Base-by-base conservation (phyloP, 1,140 invertebrate genomes). In the Cyclargus thomasi region DNA sequence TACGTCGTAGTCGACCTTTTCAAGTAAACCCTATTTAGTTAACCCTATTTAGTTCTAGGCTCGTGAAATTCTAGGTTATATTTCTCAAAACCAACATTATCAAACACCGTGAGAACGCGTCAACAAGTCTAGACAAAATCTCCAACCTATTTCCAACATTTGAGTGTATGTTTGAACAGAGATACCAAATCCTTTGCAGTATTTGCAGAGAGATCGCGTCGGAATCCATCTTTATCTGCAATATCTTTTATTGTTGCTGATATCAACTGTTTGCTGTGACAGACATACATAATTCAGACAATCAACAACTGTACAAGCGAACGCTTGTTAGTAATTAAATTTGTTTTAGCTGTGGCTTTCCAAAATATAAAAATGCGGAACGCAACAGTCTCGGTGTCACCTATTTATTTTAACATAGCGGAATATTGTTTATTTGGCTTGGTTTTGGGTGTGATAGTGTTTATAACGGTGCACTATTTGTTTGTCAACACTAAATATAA, bases 351-450 rank as follows among this genome's bases (percentile, higher is more conserved):
- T 8, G 4, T 29, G 8, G 29, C 8, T 29, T 29, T 29, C 8
- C 29, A 29, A 29, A 29, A 8, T 16, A 1, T 16, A 4, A 82
- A 76, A 77, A 86, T 88, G 80, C 81, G 70, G 63, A 83, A 83
- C 64, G 55, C 70, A 8, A 65, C 73, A 1, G 35, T 78, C n/a
- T 72, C 78, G 8, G 72, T 77, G 10, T 82, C 78, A 1, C 85
- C 83, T 2, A 86, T 90, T 69, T 90, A 90, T 74, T 90, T 90
- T 36, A 90, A 90, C 71, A 76, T 90, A 0, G 88, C 88, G 0
- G 88, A 90, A 71, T 90, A 90, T 74, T 88, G 86, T 67, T 78
- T 90, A 53, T 90, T 90, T 47, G 88, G 88, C 3, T 86, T 90
- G 16, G 85, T 78, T 67, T 73, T 90, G n/a, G 82, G 88, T 74